Base-by-base conservation (phyloP, 2,113 vertebrate genomes). In the Melanostigma gelatinosum region DNA sequence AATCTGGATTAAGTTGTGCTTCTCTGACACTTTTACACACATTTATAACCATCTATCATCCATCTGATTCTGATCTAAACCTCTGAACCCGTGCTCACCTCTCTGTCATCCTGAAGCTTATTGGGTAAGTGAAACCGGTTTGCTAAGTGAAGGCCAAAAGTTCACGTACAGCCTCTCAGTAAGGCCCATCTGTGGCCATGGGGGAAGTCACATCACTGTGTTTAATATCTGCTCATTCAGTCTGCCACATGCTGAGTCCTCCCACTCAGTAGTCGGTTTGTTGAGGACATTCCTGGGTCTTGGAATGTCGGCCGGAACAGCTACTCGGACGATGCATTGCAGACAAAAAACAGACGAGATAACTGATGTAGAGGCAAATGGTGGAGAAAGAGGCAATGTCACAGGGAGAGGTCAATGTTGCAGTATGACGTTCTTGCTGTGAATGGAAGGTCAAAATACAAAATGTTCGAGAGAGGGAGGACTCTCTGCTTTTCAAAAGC, bases 271-370 rank as follows among this genome's bases (percentile, higher is more conserved):
- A 64, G 36, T 63, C 27, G 13, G 40, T 80, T 66, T 90, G 55
- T 79, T 75, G 44, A 91, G 87, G 77, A 82, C 88, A 86, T 91
- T 89, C 72, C 84, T 63, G 38, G 76, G 72, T 40, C 1, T 63
- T 72, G 67, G 52, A 82, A 77, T 55, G 15, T 13, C 76, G 81
- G 80, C 79, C 29, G 13, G 36, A 72, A 65, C 76, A 74, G 40
- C 32, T 32, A 32, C 68, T 82, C 77, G 70, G 50, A 84, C 44
- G 24, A 84, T 24, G 16, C 48, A 63, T 54, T 8, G 27, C 63
- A 40, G 60, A 57, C 24, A 24, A 64, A 34, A 82, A 85, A 66
- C 24, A 52, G 62, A 75, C 73, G 58, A 75, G 52, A 44, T 24
- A 54, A 60, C 57, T 20, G 74, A 86, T 72, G 78, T 13, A 15